These are phyloP conservation scores for Sus cebifrons DNA, from an alignment of 2,797 vertebrate genomes.

Conservation along the genomic window DNA sequence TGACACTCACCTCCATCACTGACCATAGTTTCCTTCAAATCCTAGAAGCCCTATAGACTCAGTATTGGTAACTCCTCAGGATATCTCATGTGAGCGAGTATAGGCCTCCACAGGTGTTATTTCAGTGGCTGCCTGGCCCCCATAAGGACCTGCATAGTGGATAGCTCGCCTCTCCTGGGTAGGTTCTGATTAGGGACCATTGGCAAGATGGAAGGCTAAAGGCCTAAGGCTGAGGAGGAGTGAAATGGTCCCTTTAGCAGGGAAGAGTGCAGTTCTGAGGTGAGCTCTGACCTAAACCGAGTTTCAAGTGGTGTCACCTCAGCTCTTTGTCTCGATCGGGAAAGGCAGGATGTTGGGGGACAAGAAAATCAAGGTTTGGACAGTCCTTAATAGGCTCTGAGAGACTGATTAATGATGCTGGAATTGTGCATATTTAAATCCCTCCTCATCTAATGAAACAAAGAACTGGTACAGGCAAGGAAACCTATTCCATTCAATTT, in stretches of 20 bases:
- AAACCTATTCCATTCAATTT: not conserved
- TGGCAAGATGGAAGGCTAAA: not conserved
- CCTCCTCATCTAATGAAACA: constrained; percentile 1
- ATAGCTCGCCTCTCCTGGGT: constrained; percentile 15
- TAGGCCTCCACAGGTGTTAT: not conserved
- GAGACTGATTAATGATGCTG: not conserved
- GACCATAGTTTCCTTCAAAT: not conserved
- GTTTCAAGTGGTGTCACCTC: constrained; percentile 18
- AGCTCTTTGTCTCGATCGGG: not conserved
- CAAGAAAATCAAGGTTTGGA: not conserved
- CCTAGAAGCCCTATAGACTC: not conserved
- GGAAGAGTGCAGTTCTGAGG: not conserved
- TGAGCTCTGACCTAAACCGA: constrained; percentile 2
- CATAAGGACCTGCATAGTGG: not conserved
- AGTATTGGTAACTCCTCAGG: not conserved
- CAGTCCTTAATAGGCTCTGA: constrained; percentile 47
- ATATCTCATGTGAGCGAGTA: not conserved
- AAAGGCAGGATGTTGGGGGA: not conserved
- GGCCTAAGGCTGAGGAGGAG: not conserved
- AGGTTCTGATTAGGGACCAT: constrained; percentile 10
- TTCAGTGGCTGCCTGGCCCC: not conserved
- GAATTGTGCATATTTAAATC: constrained; percentile 11
- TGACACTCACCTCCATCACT: not conserved
- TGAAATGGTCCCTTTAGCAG: not conserved
- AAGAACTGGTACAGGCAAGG: not conserved